A percentile compares a stretch with the other conserved stretches of the same genome.
Evolutionary conservation across 2,888 invertebrate genomes (phyloP).

Genomic region (Terebella lapidaria): DNA sequence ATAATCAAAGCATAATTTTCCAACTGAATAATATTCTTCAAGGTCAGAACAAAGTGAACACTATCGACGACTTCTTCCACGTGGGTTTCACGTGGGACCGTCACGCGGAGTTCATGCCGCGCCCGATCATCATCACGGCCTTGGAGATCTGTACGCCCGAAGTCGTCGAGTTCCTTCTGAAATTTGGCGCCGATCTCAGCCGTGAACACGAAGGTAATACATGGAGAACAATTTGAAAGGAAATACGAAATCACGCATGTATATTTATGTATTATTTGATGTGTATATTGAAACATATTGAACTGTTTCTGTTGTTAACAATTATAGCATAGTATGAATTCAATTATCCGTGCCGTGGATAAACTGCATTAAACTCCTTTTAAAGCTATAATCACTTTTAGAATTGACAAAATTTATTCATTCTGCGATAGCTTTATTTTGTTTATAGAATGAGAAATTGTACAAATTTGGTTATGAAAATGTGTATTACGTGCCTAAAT

Average conservation of each 20-base stretch:
- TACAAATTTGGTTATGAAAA: too few species aligned
- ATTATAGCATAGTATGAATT: too few species aligned
- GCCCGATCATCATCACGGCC: conserved; percentile 31
- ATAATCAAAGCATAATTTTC: too few species aligned
- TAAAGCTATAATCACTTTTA: too few species aligned
- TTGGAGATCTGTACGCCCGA: conserved; percentile 30
- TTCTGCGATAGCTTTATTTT: too few species aligned
- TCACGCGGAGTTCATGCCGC: conserved; percentile 30
- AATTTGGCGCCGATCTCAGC: conserved; percentile 31
- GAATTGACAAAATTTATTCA: too few species aligned
- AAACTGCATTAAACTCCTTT: too few species aligned
- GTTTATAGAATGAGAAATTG: too few species aligned
- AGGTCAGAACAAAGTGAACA: conserved; percentile 29
- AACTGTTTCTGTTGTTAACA: neutral
- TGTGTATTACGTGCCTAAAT: too few species aligned
- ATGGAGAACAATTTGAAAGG: conserved; percentile 2
- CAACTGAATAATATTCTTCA: too few species aligned
- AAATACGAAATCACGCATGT: too few species aligned
- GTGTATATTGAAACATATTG: neutral
- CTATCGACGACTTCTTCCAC: conserved; percentile 29
- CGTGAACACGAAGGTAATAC: conserved; percentile 33
- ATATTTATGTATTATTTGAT: neutral
- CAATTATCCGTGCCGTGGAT: too few species aligned
- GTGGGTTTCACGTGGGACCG: conserved; percentile 32
- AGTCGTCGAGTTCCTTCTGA: conserved; percentile 31